A percentile compares a stretch with the other conserved stretches of the same genome.
Conservation (phyloP, 2,888 invertebrate species). For the Elmis aenea region DNA sequence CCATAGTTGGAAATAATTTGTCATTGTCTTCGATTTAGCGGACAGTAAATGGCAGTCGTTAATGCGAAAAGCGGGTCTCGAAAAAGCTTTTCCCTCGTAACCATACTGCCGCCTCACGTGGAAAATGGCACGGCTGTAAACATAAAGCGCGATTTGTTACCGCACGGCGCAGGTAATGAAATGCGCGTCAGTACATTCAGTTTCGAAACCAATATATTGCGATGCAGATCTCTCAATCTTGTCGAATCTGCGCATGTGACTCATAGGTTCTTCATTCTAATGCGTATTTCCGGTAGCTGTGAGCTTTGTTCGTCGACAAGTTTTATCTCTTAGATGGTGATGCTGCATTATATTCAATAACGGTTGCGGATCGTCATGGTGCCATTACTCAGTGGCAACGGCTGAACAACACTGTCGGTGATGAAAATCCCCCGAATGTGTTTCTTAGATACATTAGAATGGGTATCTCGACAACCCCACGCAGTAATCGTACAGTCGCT, state of each 20-base stretch:
- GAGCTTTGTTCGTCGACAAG: slow-evolving; percentile 40
- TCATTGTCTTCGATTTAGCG: slow-evolving; percentile 28
- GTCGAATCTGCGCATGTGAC: slow-evolving; percentile 34
- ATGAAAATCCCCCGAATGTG: slow-evolving; percentile 1
- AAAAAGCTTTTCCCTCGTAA: slow-evolving; percentile 6
- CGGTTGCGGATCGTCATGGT: slow-evolving; percentile 34
- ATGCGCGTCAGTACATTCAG: slow-evolving; percentile 14
- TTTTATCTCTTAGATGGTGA: slow-evolving; percentile 39
- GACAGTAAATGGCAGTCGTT: slow-evolving; percentile 17
- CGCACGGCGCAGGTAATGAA: slow-evolving; percentile 23
- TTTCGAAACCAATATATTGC: slow-evolving; percentile 32
- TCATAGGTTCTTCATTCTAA: slow-evolving; percentile 38
- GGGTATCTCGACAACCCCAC: too few species aligned
- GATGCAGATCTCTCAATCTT: slow-evolving; percentile 37
- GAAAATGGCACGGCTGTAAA: slow-evolving; percentile 29
- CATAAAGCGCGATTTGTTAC: slow-evolving; percentile 32
- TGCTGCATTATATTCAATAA: slow-evolving; percentile 40
- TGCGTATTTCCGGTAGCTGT: slow-evolving; percentile 35
- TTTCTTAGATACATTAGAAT: too few species aligned
- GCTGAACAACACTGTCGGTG: slow-evolving; percentile 16
- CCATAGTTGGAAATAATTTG: slow-evolving; percentile 32
- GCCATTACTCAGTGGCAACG: slow-evolving; percentile 34
- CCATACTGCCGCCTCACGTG: slow-evolving; percentile 13
- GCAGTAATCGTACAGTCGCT: slow-evolving; percentile 7
- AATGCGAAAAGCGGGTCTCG: slow-evolving; percentile 14